Conservation (phyloP, 2,888 invertebrate genomes). For the Kuschelorhynchus macadamiae region DNA sequence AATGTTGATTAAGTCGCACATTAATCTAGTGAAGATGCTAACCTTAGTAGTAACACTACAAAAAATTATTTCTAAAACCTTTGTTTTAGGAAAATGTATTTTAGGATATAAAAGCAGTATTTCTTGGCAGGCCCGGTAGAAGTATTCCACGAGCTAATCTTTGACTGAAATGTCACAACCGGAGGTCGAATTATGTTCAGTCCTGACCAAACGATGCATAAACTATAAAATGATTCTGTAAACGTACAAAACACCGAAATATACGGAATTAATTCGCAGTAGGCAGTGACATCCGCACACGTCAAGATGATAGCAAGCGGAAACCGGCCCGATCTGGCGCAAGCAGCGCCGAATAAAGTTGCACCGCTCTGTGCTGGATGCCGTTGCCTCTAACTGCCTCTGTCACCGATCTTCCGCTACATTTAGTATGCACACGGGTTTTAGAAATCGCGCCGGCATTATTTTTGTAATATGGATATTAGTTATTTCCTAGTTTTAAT, state of each 20-base stretch:
- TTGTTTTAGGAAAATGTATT: too few relatives aligned
- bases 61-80: too few relatives aligned
- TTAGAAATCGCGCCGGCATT: slow-evolving; percentile 34
- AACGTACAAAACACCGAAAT: slow-evolving; percentile 51
- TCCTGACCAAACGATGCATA: slow-evolving; percentile 37
- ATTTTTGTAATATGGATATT: background rate
- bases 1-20: too few relatives aligned
- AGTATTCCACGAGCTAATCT: background rate
- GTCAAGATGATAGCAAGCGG: slow-evolving; percentile 48
- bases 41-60: too few relatives aligned
- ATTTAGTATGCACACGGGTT: slow-evolving; percentile 46
- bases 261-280: slow-evolving; percentile 50
- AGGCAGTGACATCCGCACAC: slow-evolving; percentile 49
- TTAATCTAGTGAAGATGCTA: too few relatives aligned
- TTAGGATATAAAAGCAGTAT: too few relatives aligned
- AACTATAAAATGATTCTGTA: slow-evolving; percentile 50
- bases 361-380: slow-evolving; percentile 27
- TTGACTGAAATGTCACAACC: slow-evolving; percentile 25
- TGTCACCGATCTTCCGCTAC: slow-evolving; percentile 48
- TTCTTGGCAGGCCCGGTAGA: background rate
- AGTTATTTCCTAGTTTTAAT: background rate
- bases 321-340: slow-evolving; percentile 40
- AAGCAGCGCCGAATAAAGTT: slow-evolving; percentile 43
- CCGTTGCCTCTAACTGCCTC: slow-evolving; percentile 30
- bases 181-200: slow-evolving; percentile 27